These are phyloP conservation scores for Scaptomyza polygonia DNA, from an alignment of 2,888 invertebrate species.

Conservation along the genomic window DNA sequence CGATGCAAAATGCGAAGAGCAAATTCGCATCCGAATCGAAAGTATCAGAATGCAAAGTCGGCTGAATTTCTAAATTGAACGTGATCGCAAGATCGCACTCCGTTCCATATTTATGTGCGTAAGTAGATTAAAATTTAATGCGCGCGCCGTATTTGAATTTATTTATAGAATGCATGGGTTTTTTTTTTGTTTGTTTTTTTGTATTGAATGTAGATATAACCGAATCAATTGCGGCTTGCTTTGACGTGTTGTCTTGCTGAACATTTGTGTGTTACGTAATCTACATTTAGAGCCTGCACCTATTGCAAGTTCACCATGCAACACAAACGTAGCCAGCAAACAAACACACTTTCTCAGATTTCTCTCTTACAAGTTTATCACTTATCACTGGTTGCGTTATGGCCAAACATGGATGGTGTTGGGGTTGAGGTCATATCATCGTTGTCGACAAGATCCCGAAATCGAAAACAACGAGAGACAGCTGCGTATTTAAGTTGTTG, in stretches of 20 bases:
- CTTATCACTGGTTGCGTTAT: slow-evolving; percentile 37
- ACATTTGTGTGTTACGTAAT: slow-evolving; percentile 70
- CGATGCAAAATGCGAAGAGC: too few relatives aligned
- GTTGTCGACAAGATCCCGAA: slow-evolving; percentile 84
- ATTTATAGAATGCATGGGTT: background rate
- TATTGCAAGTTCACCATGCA: slow-evolving; percentile 40
- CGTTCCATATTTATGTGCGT: background rate
- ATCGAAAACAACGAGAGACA: slow-evolving; percentile 84
- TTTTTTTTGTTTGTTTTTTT: too few relatives aligned
- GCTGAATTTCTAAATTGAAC: slow-evolving; percentile 10
- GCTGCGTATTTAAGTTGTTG: slow-evolving; percentile 70
- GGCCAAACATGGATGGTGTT: slow-evolving; percentile 5
- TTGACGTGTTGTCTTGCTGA: slow-evolving; percentile 79
- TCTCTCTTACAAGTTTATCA: slow-evolving; percentile 41
- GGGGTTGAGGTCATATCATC: slow-evolving; percentile 29
- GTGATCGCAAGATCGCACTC: background rate
- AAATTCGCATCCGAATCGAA: slow-evolving; percentile 12
- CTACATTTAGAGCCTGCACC: slow-evolving; percentile 44
- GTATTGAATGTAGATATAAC: background rate
- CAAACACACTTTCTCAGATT: slow-evolving; percentile 78
- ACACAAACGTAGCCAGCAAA: slow-evolving; percentile 80
- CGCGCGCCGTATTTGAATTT: background rate
- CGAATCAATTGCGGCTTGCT: slow-evolving; percentile 65
- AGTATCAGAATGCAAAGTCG: slow-evolving; percentile 13
- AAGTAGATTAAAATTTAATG: background rate